phyloP scores from a whole-genome alignment of 1,140 invertebrate species.

The Trissolcus basalis region DNA sequence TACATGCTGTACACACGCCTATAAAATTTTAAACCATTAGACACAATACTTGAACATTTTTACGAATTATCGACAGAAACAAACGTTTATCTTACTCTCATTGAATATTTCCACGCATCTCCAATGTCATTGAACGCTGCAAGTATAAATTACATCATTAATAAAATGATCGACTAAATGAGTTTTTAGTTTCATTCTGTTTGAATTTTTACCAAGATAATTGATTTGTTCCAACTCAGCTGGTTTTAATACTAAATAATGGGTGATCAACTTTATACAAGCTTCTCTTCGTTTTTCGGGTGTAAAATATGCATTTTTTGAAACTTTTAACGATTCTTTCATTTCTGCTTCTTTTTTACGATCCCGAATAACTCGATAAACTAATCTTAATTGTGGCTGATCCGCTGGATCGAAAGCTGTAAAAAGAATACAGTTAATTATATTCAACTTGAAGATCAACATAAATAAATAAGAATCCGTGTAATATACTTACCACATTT shows the following conservation, averaged over 20 bases:
- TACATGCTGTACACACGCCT: no score
- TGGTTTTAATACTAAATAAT: slow-evolving; percentile 90
- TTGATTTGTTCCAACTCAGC: slow-evolving; percentile 85
- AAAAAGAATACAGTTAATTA: neutral
- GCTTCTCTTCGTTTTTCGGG: slow-evolving; percentile 84
- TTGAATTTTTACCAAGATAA: neutral
- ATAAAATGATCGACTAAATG: neutral
- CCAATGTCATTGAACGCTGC: slow-evolving; percentile 73
- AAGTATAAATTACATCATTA: neutral
- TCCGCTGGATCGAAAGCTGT: no score
- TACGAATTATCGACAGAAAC: neutral
- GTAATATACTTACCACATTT: slow-evolving; percentile 77
- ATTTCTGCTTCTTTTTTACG: no score
- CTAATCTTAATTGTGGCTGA: slow-evolving; percentile 52
- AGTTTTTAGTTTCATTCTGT: no score
- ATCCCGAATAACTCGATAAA: no score
- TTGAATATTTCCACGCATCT: slow-evolving; percentile 93
- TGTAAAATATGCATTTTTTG: slow-evolving; percentile 85
- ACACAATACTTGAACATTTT: no score
- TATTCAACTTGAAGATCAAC: neutral
- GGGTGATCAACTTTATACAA: slow-evolving; percentile 87
- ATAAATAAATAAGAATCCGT: neutral
- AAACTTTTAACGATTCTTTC: no score
- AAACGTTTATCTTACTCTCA: slow-evolving; percentile 79
- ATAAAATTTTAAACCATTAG: no score